Conservation (phyloP, 2,113 vertebrate species). For the Pelmatolapia mariae region DNA sequence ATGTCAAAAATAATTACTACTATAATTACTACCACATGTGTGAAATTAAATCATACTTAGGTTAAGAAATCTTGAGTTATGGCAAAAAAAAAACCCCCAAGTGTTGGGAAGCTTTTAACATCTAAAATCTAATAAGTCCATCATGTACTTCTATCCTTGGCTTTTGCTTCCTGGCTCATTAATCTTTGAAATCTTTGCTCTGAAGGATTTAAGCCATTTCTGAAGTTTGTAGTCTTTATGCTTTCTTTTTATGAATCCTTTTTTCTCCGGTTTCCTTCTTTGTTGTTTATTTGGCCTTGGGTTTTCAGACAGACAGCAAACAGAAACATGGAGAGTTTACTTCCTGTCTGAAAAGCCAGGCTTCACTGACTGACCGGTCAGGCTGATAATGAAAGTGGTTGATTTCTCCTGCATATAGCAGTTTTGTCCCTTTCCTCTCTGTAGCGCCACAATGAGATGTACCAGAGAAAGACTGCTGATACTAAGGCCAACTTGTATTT, state of each 20-base stretch:
- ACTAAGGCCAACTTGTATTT: background rate
- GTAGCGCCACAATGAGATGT: too few relatives aligned
- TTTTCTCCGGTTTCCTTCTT: accelerated
- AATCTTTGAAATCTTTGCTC: background rate
- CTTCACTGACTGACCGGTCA: background rate
- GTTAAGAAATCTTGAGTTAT: background rate
- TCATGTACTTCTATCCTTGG: background rate
- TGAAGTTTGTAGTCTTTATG: background rate
- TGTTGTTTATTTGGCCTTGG: background rate
- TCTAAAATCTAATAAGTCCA: background rate
- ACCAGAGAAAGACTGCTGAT: background rate
- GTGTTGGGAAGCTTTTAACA: background rate
- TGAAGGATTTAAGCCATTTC: background rate
- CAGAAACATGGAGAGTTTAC: background rate
- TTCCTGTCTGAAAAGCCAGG: background rate
- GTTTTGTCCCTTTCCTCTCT: background rate
- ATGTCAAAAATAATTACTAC: background rate
- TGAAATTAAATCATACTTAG: background rate
- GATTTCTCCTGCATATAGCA: background rate
- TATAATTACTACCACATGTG: accelerated
- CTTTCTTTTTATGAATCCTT: background rate
- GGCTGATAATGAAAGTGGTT: background rate
- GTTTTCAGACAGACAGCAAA: background rate
- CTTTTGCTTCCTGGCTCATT: background rate
- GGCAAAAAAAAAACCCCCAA: accelerated